A percentile compares a stretch with the other conserved stretches of the same genome.
phyloP scores from a whole-genome alignment of 2,113 vertebrate species.

The Vidua chalybeata region DNA sequence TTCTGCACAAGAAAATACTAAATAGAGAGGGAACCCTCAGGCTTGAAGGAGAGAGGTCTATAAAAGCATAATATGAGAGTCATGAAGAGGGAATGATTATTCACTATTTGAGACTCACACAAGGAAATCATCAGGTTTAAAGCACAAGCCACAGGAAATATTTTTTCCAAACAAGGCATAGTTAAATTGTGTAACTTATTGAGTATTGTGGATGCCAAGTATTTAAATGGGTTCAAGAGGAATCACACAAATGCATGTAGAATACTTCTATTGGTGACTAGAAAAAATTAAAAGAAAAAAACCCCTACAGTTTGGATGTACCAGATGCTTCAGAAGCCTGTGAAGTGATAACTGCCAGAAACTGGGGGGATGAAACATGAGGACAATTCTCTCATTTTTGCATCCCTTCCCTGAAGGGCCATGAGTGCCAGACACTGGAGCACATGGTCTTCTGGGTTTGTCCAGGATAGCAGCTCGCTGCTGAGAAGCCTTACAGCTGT shows the following conservation, averaged over 20 bases:
- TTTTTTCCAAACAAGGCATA: slow-evolving; percentile 49
- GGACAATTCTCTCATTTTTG: not conserved
- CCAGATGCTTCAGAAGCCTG: slow-evolving; percentile 12
- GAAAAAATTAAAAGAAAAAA: not conserved
- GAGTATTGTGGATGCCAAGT: slow-evolving; percentile 31
- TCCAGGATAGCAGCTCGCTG: not conserved
- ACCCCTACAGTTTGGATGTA: not conserved
- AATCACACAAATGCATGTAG: slow-evolving; percentile 17
- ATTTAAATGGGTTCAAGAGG: slow-evolving; percentile 48
- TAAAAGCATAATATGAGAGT: not conserved
- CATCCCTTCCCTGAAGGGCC: not conserved
- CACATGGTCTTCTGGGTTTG: not conserved
- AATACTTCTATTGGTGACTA: not conserved
- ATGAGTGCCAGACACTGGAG: not conserved
- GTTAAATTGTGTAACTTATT: slow-evolving; percentile 46
- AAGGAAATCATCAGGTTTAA: slow-evolving; percentile 62
- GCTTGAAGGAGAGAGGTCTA: not conserved
- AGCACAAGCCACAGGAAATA: slow-evolving; percentile 55
- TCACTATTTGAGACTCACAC: slow-evolving; percentile 28
- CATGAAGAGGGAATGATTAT: slow-evolving; percentile 4
- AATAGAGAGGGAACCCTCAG: not conserved
- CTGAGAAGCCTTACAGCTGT: not conserved
- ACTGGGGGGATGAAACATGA: not conserved
- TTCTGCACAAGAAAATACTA: not conserved
- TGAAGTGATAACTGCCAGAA: slow-evolving; percentile 1